A percentile compares a stretch with the other conserved stretches of the same genome.
phyloP scores from a whole-genome alignment of 2,113 vertebrate genomes.

The Ciconia stormi region DNA sequence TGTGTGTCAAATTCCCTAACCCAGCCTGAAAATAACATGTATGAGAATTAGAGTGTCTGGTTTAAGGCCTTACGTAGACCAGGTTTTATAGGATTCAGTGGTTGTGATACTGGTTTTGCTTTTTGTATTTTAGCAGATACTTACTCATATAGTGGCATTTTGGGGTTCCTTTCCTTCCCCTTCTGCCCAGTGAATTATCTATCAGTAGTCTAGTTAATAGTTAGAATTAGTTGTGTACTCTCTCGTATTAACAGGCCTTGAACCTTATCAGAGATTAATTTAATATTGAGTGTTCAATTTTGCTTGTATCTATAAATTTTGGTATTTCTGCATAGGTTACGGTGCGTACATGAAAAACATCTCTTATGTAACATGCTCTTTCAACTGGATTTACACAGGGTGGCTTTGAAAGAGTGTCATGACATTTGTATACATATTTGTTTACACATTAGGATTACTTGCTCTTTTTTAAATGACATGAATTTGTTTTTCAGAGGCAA shows the following conservation, averaged over 20 bases:
- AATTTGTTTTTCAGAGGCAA: neutral
- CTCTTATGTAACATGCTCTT: neutral
- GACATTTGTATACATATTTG: neutral
- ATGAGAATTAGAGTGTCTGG: neutral
- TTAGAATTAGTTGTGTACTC: neutral
- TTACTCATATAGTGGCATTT: neutral
- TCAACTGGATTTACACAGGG: neutral
- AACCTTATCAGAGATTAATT: neutral
- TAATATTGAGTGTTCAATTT: neutral
- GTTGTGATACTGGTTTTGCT: neutral
- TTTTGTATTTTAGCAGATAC: neutral
- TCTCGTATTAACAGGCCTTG: neutral
- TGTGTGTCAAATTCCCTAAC: neutral
- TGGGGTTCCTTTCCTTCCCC: neutral
- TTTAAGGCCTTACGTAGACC: neutral
- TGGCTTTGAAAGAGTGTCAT: neutral
- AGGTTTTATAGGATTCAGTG: neutral
- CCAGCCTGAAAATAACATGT: neutral
- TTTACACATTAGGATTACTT: neutral
- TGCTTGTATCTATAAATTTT: neutral
- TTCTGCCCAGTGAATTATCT: neutral
- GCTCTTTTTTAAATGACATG: neutral
- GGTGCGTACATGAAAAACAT: neutral
- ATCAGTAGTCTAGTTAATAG: neutral
- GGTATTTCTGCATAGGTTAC: neutral